Base-by-base conservation (phyloP, 2,888 invertebrate genomes). In the Abrostola triplasia region DNA sequence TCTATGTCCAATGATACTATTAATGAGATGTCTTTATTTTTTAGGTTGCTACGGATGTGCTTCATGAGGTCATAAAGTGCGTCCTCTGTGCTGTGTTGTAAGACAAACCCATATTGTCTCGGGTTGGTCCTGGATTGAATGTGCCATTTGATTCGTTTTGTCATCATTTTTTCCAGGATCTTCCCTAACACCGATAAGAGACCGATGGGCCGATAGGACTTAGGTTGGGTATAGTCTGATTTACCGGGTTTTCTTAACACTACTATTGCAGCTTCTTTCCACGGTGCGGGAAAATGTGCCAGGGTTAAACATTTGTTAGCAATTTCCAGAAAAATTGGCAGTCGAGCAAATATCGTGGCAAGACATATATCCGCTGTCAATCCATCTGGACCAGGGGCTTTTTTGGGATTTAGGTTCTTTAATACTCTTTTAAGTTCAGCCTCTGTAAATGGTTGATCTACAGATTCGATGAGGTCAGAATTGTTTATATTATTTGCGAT, bases 1-100 rank as follows among this genome's bases (percentile, higher is more conserved):
- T 59, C 59, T 36, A 64, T 64, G 36, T 64, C 54, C 35, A 64
- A 11, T 5, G 64, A 64, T 4, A 64, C 9, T 1, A 59, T 0
- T 0, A 52, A 5, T 0, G 60, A 38, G 0, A 44, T 11, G 12
- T 65, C 42, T 24, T 65, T 47, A 0, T 41, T 9, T 37, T 9
- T 4, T 0, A 49, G 12, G 10, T 57, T 40, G 5, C 6, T 8
- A 0, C 36, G 12, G 8, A 65, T 36, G n/a, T 53, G 35, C 1
- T 49, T 7, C 37, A 53, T 35, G 10, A 60, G 41, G 10, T 24
- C 42, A 10, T 57, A 65, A 36, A 59, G 51, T 37, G 59, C 38
- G 44, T 59, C 59, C 37, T 59, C 51, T 5, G 59, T 51, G 8
- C 59, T 7, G 36, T 44, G 50, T 51, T 59, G 59, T 1, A 51